Conservation (phyloP, 2,797 vertebrate genomes). For the Liasis olivaceus region DNA sequence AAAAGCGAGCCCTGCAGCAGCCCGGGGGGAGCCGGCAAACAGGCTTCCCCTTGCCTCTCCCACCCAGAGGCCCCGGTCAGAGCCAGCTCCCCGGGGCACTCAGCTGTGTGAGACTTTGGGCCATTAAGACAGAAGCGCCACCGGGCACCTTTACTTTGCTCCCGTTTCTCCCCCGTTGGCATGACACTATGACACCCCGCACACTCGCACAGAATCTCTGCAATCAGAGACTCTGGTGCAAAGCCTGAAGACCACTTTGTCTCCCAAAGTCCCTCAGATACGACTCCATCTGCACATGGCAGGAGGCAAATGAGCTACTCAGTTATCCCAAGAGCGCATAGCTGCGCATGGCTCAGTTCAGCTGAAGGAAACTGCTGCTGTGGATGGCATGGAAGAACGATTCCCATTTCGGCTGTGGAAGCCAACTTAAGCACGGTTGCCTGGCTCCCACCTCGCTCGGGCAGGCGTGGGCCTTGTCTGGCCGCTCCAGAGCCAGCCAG, state of each 20-base stretch:
- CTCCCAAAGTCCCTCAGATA: background rate
- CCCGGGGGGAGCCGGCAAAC: too few relatives aligned
- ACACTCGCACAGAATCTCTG: background rate
- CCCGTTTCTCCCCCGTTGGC: background rate
- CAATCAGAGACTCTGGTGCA: background rate
- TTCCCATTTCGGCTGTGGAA: background rate
- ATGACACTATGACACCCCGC: too few relatives aligned
- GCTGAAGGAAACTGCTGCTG: background rate
- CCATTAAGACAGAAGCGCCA: background rate
- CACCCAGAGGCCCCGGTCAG: background rate
- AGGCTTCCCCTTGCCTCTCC: too few relatives aligned
- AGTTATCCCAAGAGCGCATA: background rate
- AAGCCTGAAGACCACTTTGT: background rate
- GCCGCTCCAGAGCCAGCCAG: background rate
- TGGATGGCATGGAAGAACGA: background rate
- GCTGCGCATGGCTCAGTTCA: background rate
- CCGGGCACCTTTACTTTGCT: background rate
- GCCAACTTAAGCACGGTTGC: background rate
- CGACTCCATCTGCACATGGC: background rate
- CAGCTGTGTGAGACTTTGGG: background rate
- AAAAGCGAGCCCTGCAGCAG: background rate
- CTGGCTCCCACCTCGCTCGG: background rate
- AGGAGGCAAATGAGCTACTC: background rate
- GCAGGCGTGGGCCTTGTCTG: background rate
- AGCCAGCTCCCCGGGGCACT: background rate